Conservation (phyloP, 2,888 invertebrate species). For the Drosophila nr. perissopoda region DNA sequence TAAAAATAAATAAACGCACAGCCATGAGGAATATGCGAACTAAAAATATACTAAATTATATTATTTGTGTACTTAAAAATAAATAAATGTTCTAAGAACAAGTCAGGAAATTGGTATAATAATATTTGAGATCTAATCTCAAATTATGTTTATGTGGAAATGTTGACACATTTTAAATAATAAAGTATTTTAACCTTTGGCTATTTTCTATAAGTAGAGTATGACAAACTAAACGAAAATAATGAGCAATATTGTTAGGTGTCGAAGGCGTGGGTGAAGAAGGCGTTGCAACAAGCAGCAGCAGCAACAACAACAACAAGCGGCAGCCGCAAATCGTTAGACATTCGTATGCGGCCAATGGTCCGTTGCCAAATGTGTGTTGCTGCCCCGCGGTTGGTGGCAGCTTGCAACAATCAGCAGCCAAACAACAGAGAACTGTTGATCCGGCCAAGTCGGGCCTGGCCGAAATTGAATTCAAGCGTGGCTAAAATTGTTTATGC, state of each 20-base stretch:
- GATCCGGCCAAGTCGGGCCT: constrained; percentile 22
- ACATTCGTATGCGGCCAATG: constrained; percentile 51
- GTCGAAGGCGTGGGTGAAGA: constrained; percentile 67
- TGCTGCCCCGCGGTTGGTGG: constrained; percentile 17
- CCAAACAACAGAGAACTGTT: constrained; percentile 26
- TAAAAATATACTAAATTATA: neutral
- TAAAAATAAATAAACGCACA: constrained; percentile 23
- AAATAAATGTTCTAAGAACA: neutral
- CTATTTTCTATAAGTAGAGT: constrained; percentile 30
- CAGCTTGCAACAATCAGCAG: constrained; percentile 60
- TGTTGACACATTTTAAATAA: neutral
- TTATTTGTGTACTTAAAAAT: neutral
- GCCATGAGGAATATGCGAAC: constrained; percentile 3
- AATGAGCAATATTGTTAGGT: constrained; percentile 58
- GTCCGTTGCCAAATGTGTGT: constrained; percentile 51
- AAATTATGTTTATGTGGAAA: neutral
- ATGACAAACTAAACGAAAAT: constrained; percentile 53
- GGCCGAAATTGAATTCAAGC: constrained; percentile 71
- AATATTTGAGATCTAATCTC: neutral
- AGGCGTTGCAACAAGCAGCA: constrained; percentile 43
- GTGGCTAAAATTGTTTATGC: constrained; percentile 75
- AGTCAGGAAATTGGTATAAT: neutral
- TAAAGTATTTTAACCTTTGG: neutral
- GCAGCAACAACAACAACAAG: constrained; percentile 10
- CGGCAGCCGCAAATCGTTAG: constrained; percentile 12